Evolutionary conservation across 2,797 vertebrate species (phyloP), one percentile per base, ranked within the genome.

Genomic region (Lindbergichthys nudifrons): DNA sequence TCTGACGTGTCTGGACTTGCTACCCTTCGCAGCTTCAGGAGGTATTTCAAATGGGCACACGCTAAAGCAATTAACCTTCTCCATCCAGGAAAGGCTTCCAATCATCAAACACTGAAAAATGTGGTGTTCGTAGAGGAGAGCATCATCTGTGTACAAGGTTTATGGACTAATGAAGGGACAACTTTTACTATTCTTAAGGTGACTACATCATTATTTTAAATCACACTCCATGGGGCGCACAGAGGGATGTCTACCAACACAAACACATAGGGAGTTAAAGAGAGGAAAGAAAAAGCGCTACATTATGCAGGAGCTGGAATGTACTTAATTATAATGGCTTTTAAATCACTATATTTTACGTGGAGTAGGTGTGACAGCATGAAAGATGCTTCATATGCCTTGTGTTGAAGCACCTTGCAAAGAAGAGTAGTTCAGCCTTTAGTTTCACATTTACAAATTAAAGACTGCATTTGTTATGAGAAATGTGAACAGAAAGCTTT

Each of bases 41-140:
- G 60, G 58, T 76, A 83, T 83, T 87, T 75, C 14, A 64, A 88
- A 80, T 52, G 56, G 14, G 70, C 65, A 73, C 79, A 86, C 5
- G 15, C 42, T 61, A 69, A 81, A 73, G 70, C 80, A 90, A 87
- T 91, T 90, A 92, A 89, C 79, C 82, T 77, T 83, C 72, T 87
- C 73, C 50, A 80, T 68, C 68, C 56, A 62, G 73, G 19, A 23
- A 73, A 79, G 7, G 39, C 50, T 59, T 77, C 72, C 51, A 80
- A 51, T 65, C 47, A 75, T 79, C 68, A 84, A 67, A 78, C 51
- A 23, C 18, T 48, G 14, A 70, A 73, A 65, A 71, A 57, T 4
- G 7, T 61, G 19, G 47, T 41, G 52, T 59, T 70, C 48, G 68
- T 66, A 48, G 26, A 69, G 75, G 48, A 36, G 4, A 70, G 19